phyloP scores from a whole-genome alignment of 2,113 vertebrate species.

The Gila orcuttii region DNA sequence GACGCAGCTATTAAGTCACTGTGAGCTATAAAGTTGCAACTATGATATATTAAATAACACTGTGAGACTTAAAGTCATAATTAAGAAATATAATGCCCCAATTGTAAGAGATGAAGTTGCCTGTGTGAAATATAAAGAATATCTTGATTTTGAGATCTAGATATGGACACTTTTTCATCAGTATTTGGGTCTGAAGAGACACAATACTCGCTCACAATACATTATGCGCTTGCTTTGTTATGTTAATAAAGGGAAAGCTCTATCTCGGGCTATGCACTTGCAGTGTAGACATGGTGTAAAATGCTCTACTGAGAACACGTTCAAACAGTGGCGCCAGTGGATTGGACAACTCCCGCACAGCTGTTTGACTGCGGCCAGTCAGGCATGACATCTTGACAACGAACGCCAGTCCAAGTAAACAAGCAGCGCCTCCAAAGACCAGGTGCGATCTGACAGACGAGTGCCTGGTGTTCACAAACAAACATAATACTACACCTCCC shows the following conservation, averaged over 20 bases:
- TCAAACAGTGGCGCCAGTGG: conserved; percentile 55
- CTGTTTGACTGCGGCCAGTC: conserved; percentile 70
- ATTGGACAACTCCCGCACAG: conserved; percentile 63
- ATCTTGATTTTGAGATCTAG: background rate
- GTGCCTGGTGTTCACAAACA: conserved; percentile 63
- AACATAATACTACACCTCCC: background rate
- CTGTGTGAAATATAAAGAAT: background rate
- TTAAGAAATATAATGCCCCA: background rate
- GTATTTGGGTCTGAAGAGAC: background rate
- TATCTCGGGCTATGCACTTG: background rate
- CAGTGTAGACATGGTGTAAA: background rate
- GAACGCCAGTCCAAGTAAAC: conserved; percentile 68
- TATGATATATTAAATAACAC: background rate
- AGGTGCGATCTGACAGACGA: conserved; percentile 49
- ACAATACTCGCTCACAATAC: background rate
- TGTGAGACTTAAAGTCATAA: background rate
- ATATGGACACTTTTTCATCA: background rate
- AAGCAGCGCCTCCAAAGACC: conserved; percentile 63
- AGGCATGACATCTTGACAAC: conserved; percentile 71
- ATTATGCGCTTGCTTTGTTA: background rate
- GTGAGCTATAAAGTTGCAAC: background rate
- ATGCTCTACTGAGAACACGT: conserved; percentile 25
- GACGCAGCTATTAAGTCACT: background rate
- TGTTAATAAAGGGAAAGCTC: background rate
- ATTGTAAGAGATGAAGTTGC: background rate